Percentiles rank a stretch among this genome's conserved stretches.
Conservation (phyloP, 2,888 invertebrate genomes). For the Lutraria lutraria region DNA sequence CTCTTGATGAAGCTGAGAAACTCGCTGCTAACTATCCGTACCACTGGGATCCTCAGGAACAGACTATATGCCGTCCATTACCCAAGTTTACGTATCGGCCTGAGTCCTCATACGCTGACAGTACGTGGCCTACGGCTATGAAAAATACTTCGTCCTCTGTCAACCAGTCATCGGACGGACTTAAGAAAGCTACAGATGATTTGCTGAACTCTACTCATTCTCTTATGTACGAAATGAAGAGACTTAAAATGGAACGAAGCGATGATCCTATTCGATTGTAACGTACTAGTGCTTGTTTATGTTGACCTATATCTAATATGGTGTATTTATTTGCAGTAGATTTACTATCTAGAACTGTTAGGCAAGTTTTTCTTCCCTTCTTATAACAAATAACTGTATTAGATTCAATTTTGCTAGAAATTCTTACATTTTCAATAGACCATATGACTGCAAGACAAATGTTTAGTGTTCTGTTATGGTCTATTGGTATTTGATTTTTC, state of each 20-base stretch:
- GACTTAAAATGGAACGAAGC: slow-evolving; percentile 76
- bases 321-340: not conserved
- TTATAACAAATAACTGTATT: not conserved
- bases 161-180: slow-evolving; percentile 39
- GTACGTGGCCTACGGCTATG: slow-evolving; percentile 58
- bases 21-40: slow-evolving; percentile 77
- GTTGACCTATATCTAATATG: not conserved
- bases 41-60: slow-evolving; percentile 69
- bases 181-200: slow-evolving; percentile 77
- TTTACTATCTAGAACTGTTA: not conserved
- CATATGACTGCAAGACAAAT: not conserved
- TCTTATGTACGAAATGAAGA: slow-evolving; percentile 81
- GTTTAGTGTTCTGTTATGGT: too few species aligned
- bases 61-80: slow-evolving; percentile 63
- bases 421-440: not conserved
- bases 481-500: too few species aligned
- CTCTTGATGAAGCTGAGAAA: slow-evolving; percentile 80
- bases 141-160: not conserved
- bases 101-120: slow-evolving; percentile 72
- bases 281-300: not conserved
- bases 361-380: not conserved
- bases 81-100: slow-evolving; percentile 69
- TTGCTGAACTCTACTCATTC: slow-evolving; percentile 80
- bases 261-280: slow-evolving; percentile 64
- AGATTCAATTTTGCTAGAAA: not conserved